Percentiles rank a stretch among this genome's conserved stretches.
Evolutionary conservation across 2,797 vertebrate genomes (phyloP).

Genomic region (Poeciliopsis presidionis): DNA sequence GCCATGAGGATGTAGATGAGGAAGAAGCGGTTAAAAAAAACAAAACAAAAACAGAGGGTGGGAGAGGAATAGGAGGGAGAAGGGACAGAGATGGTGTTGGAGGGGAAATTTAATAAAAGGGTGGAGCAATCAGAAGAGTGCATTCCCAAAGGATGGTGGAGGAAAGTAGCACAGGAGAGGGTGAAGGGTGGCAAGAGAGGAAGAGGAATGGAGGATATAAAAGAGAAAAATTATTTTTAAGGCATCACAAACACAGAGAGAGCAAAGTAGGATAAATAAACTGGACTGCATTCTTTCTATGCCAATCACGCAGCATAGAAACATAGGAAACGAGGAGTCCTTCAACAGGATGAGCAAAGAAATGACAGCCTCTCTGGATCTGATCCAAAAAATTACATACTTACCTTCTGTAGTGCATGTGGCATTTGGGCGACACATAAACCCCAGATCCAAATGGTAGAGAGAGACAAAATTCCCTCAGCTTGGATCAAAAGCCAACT

Average conservation of each 20-base stretch:
- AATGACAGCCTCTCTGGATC: slow-evolving; percentile 77
- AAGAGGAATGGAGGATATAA: slow-evolving; percentile 76
- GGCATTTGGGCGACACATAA: slow-evolving; percentile 11
- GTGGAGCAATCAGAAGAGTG: slow-evolving; percentile 65
- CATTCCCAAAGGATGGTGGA: slow-evolving; percentile 56
- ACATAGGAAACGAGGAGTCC: slow-evolving; percentile 64
- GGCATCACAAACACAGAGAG: slow-evolving; percentile 81
- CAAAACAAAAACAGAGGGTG: slow-evolving; percentile 11
- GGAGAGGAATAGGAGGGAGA: slow-evolving; percentile 50
- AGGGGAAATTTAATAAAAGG: slow-evolving; percentile 53
- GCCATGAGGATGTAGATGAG: slow-evolving; percentile 69
- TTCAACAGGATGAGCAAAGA: slow-evolving; percentile 71
- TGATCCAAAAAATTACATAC: slow-evolving; percentile 53
- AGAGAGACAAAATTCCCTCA: slow-evolving; percentile 66
- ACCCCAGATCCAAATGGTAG: slow-evolving; percentile 74
- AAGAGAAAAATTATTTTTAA: slow-evolving; percentile 91
- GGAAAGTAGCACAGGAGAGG: slow-evolving; percentile 62
- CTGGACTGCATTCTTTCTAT: slow-evolving; percentile 80
- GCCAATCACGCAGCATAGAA: slow-evolving; percentile 81
- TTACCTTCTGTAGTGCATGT: slow-evolving; percentile 10
- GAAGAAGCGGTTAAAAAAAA: slow-evolving; percentile 27
- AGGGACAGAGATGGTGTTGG: slow-evolving; percentile 59
- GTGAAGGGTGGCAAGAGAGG: slow-evolving; percentile 46
- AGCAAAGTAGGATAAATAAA: slow-evolving; percentile 69
- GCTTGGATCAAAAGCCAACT: slow-evolving; percentile 15